Evolutionary conservation across 2,888 invertebrate species (phyloP).

Genomic region (Ophraella communa): DNA sequence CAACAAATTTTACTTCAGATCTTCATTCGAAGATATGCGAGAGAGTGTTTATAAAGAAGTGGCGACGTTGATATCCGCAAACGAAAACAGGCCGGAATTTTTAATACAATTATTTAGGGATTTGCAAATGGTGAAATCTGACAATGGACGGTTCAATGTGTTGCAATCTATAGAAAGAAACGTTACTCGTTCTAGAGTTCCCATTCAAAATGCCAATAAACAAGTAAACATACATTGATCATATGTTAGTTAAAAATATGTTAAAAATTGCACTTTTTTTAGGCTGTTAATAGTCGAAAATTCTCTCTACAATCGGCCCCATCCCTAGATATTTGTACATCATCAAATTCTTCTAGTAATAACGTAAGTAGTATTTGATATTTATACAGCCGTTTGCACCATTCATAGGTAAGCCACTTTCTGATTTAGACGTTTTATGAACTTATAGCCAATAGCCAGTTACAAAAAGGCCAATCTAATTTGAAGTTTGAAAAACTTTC

Average conservation of each 20-base stretch:
- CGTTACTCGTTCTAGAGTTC: conserved; percentile 46
- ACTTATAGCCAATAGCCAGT: too few relatives aligned
- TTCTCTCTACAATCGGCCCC: neutral
- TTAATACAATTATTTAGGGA: conserved; percentile 75
- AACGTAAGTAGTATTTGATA: conserved; percentile 7
- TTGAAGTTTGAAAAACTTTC: too few relatives aligned
- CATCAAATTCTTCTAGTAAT: neutral
- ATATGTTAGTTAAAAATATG: neutral
- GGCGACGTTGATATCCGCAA: conserved; percentile 78
- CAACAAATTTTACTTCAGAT: conserved; percentile 56
- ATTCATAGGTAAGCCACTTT: too few relatives aligned
- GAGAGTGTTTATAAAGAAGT: conserved; percentile 87
- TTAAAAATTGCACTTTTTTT: neutral
- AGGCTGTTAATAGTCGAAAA: neutral
- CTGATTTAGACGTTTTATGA: too few relatives aligned
- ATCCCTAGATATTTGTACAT: conserved; percentile 9
- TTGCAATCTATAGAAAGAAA: conserved; percentile 71
- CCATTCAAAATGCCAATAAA: conserved; percentile 29
- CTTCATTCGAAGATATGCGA: conserved; percentile 73
- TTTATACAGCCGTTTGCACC: too few relatives aligned
- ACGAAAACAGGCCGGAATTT: conserved; percentile 77
- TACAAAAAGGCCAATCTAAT: too few relatives aligned
- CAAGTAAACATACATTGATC: conserved; percentile 28
- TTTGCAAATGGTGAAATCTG: conserved; percentile 73
- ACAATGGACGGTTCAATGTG: conserved; percentile 70